These are phyloP conservation scores for Zootermopsis nevadensis DNA, from an alignment of 2,888 invertebrate species.

Conservation along the genomic window DNA sequence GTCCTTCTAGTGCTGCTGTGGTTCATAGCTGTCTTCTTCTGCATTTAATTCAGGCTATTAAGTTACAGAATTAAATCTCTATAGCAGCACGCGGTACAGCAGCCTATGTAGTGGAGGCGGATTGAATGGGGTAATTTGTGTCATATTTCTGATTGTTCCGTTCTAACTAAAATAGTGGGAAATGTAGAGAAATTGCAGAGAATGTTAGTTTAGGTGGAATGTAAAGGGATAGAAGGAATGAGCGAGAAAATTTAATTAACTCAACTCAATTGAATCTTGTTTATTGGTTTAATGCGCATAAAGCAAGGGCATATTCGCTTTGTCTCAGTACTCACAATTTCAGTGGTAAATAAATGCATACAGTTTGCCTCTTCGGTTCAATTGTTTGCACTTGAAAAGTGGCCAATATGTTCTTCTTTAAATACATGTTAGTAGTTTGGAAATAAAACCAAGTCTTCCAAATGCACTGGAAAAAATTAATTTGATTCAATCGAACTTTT, in stretches of 20 bases:
- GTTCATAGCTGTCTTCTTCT: neutral
- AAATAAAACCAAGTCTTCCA: too few species aligned
- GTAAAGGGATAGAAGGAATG: neutral
- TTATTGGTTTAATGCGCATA: constrained; percentile 6
- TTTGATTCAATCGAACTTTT: too few species aligned
- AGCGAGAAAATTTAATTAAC: neutral
- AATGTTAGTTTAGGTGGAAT: neutral
- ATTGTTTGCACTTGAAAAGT: too few species aligned
- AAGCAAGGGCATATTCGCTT: neutral
- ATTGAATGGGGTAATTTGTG: neutral
- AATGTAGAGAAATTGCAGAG: neutral
- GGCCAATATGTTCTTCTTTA: too few species aligned
- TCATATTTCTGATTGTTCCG: constrained; percentile 1
- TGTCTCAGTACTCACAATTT: neutral
- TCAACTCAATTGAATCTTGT: constrained; percentile 7
- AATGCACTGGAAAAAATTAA: too few species aligned
- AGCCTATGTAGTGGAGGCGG: neutral
- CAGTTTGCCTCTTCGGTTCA: neutral
- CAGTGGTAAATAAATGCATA: neutral
- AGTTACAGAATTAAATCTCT: neutral
- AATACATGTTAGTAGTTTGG: too few species aligned
- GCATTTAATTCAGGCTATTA: neutral
- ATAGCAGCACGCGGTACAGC: neutral
- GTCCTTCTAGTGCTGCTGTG: neutral
- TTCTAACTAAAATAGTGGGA: neutral